Conservation (phyloP, 1,140 invertebrate species). For the Reticulitermes speratus region DNA sequence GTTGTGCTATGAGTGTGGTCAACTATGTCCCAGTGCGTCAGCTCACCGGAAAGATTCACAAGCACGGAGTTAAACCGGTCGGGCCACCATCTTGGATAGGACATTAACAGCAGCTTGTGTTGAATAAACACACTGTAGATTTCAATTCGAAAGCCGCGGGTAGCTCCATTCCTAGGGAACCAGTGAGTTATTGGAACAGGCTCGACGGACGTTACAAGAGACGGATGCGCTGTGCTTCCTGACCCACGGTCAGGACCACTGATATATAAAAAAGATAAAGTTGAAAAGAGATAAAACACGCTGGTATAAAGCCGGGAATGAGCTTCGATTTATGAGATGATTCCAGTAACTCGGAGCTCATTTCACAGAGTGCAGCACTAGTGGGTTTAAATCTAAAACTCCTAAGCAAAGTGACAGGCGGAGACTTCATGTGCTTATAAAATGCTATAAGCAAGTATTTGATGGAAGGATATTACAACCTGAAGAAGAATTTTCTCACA, state of each 20-base stretch:
- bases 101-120: no score
- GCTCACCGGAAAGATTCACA: no score
- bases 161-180: background rate
- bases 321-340: conserved; percentile 6
- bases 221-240: background rate
- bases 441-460: background rate
- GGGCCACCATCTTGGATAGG: no score
- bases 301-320: background rate
- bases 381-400: background rate
- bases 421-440: background rate
- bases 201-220: background rate
- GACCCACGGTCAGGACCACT: background rate
- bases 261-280: background rate
- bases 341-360: background rate
- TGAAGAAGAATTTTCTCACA: no score
- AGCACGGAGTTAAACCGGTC: no score
- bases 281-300: background rate
- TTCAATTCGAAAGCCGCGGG: no score
- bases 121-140: no score
- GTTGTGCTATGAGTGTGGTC: no score
- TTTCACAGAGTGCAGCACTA: background rate
- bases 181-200: no score
- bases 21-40: no score
- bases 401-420: background rate
- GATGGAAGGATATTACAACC: no score